Percentiles rank a stretch among this genome's conserved stretches.
Conservation (phyloP, 1,140 invertebrate species). For the Polyergus mexicanus region DNA sequence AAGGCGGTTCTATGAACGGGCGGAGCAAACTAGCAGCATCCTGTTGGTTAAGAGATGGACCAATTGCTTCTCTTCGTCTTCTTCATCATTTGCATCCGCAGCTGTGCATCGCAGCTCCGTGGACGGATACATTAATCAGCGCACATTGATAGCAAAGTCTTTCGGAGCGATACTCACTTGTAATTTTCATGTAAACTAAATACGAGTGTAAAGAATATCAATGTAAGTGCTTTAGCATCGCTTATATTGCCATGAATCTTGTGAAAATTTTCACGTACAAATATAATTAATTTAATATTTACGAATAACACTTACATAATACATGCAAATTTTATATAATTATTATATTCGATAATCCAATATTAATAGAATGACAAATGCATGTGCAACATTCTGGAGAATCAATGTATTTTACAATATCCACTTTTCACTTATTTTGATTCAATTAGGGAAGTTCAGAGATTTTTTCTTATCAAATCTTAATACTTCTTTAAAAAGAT, state of each 20-base stretch:
- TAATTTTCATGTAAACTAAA: slow-evolving; percentile 49
- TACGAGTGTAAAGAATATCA: slow-evolving; percentile 26
- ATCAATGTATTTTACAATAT: not conserved
- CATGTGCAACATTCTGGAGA: not conserved
- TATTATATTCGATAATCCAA: slow-evolving; percentile 11
- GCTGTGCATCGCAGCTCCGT: slow-evolving; percentile 29
- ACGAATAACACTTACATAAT: no score
- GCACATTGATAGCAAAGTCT: slow-evolving; percentile 22
- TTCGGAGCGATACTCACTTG: slow-evolving; percentile 22
- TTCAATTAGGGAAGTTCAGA: not conserved
- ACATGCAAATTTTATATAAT: no score
- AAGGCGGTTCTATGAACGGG: slow-evolving; percentile 67
- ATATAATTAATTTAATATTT: no score
- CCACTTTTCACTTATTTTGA: not conserved
- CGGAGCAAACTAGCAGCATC: slow-evolving; percentile 58
- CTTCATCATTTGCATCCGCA: slow-evolving; percentile 33
- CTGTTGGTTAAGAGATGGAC: slow-evolving; percentile 68
- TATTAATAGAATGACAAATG: not conserved
- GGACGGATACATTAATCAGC: slow-evolving; percentile 53
- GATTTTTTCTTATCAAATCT: not conserved
- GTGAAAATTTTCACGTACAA: slow-evolving; percentile 8
- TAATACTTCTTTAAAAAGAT: no score
- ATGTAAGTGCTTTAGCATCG: not conserved
- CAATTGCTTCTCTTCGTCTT: slow-evolving; percentile 64
- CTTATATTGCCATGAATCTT: slow-evolving; percentile 14